Evolutionary conservation across 37 sponge, comb jelly and placozoan genomes (phyloP), one percentile per base, ranked within the genome.

Genomic region (Trichoplax adhaerens): DNA sequence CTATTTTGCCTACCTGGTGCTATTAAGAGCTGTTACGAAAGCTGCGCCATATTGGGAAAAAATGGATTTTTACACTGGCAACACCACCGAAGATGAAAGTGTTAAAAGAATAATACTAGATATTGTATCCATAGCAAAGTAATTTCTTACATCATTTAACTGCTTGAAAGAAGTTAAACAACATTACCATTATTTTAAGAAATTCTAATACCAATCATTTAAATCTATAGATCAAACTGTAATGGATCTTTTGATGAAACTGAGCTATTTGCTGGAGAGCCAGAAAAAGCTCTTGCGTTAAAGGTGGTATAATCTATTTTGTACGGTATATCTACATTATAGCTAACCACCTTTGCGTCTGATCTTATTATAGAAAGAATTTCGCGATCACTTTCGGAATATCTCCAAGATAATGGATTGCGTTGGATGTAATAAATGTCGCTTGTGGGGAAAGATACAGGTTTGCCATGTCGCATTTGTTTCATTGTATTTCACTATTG

Each of bases 391-490:
- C 58, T 97, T 97, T 71, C 66, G 79, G 68, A 97, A 97, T 70
- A 92, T 97, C 48, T 83, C 99, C 54, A 83, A 85, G 3, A 97
- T 97, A 53, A 97, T 97, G 90, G 99, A 97, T 69, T 97, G 99
- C 83, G 99, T 97, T 58, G 87, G 90, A 29, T 97, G 99, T 78
- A 81, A 88, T 70, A 91, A 89, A 81, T 97, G 99, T 62, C 77
- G 72, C 54, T 78, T 97, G 0, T 97, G 99, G 99, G 99, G 99
- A 12, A 97, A 88, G 51, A 58, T 97, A 50, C 99, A 95, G 88
- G 86, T 83, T 63, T 3, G 76, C 62, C 62, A 12, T 60, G 62
- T 12, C 8, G 62, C 12, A 12, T 8, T 60, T 12, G 62, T 60
- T 12, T 12, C 12, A 8, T 60, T 60, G 8, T 8, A 8, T 12